Percentiles rank a stretch among this genome's conserved stretches.
These are phyloP conservation scores for Polia nebulosa DNA, from an alignment of 2,888 invertebrate species.

Conservation along the genomic window DNA sequence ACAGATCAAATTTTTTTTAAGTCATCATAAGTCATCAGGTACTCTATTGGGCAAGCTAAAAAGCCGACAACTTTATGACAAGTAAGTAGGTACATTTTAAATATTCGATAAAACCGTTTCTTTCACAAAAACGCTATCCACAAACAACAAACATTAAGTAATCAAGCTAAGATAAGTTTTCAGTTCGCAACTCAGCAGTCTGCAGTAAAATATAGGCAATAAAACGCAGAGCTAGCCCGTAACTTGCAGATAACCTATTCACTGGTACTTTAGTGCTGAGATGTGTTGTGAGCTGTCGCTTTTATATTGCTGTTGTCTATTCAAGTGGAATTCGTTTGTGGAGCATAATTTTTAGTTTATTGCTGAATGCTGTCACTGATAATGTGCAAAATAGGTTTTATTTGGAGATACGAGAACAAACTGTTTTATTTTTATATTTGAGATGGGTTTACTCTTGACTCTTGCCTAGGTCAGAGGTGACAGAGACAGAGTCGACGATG, in stretches of 20 bases:
- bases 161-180: constrained; percentile 54
- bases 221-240: constrained; percentile 64
- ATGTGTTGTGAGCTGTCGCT: constrained; percentile 49
- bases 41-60: too few relatives aligned
- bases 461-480: too few relatives aligned
- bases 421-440: too few relatives aligned
- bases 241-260: constrained; percentile 67
- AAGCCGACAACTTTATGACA: too few relatives aligned
- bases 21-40: too few relatives aligned
- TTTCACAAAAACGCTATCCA: not conserved
- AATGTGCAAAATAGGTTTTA: not conserved
- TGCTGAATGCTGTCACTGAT: not conserved
- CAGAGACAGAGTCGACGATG: too few relatives aligned
- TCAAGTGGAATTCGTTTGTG: constrained; percentile 28
- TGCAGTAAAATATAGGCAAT: constrained; percentile 61
- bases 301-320: constrained; percentile 30
- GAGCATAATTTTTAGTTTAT: constrained; percentile 38
- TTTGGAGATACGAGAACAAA: not conserved
- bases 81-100: too few relatives aligned
- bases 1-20: too few relatives aligned
- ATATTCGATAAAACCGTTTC: too few relatives aligned
- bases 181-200: constrained; percentile 32
- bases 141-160: constrained; percentile 35
- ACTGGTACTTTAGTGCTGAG: constrained; percentile 30
- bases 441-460: too few relatives aligned